Base-by-base conservation (phyloP, 2,113 vertebrate genomes). In the mouse (Mus musculus) region DNA sequence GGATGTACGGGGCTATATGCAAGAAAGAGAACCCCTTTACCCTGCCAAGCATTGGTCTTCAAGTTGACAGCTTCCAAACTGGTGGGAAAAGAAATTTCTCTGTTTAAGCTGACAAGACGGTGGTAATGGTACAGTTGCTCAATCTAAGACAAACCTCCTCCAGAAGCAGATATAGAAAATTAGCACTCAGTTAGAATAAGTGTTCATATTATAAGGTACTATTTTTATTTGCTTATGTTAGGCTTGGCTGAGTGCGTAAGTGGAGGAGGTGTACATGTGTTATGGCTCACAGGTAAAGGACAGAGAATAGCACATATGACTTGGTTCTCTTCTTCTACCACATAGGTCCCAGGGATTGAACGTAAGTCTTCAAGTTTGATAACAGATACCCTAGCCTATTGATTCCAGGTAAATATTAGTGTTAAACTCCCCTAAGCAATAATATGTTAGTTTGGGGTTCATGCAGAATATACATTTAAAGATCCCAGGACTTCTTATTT, bases 81-180 rank as follows among this genome's bases (percentile, higher is more conserved):
- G 14, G 2, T 81, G 2, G 63, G 65, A 42, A 88, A 69, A 59
- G 54, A 72, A 56, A 87, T 67, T 5, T 28, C n/a, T 54, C 7
- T 7, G 5, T 75, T 59, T 75, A 75, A 88, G n/a, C 42, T 10
- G 2, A 7, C 46, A 12, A 82, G 17, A 13, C 36, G 75, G 12
- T 59, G 39, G n/a, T 42, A 81, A 19, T 24, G 14, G 11, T 49
- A 14, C 39, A 67, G 28, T 24, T 56, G 56, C 56, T 67, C 26
- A 30, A 46, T 33, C 7, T 87, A 65, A 93, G 36, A 73, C 28
- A 88, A 69, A 19, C 20, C 52, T 16, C 30, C 28, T 90, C 69
- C 46, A 71, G 87, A 95, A 95, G 46, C 42, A 91, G n/a, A 94
- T 6, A 52, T 49, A 30, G 59, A 77, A 81, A 71, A 86, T 85